Evolutionary conservation across 1,140 invertebrate species (phyloP).

Genomic region (Drosophila orena): DNA sequence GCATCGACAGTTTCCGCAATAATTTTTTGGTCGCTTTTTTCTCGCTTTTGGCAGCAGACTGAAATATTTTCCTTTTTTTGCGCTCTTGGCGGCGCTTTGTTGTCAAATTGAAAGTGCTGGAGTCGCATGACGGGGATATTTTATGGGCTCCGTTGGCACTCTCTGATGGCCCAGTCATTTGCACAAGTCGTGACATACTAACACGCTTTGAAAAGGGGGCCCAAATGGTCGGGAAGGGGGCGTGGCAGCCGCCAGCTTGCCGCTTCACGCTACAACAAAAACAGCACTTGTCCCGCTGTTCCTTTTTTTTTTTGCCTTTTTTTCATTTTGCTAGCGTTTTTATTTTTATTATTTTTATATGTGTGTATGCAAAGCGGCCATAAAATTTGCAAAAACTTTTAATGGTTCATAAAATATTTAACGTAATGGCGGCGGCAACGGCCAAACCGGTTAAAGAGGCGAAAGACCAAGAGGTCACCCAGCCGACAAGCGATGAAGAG

Average conservation of each 20-base stretch:
- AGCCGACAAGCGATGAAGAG: slow-evolving; percentile 15
- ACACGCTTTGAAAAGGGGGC: slow-evolving; percentile 39
- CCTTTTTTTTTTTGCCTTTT: slow-evolving; percentile 3
- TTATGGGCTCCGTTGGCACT: slow-evolving; percentile 79
- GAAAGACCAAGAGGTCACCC: slow-evolving; percentile 62
- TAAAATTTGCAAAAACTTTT: slow-evolving; percentile 82
- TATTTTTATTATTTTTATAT: slow-evolving; percentile 38
- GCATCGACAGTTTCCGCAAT: slow-evolving; percentile 71
- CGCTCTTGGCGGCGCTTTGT: slow-evolving; percentile 60
- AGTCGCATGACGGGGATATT: slow-evolving; percentile 54
- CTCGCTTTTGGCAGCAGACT: slow-evolving; percentile 48
- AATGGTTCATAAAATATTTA: slow-evolving; percentile 84
- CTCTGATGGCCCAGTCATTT: slow-evolving; percentile 79
- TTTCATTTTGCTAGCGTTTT: slow-evolving; percentile 23
- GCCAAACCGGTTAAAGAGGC: slow-evolving; percentile 72
- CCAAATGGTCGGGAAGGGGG: slow-evolving; percentile 1
- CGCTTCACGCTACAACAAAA: slow-evolving; percentile 19
- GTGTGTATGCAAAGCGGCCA: slow-evolving; percentile 79
- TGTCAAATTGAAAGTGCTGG: slow-evolving; percentile 53
- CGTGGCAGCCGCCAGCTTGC: slow-evolving; percentile 57
- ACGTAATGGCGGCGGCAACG: slow-evolving; percentile 66
- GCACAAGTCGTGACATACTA: slow-evolving; percentile 76
- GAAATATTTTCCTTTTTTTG: slow-evolving; percentile 49
- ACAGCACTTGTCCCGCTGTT: slow-evolving; percentile 7
- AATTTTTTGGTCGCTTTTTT: slow-evolving; percentile 42